Evolutionary conservation across 1,140 invertebrate genomes (phyloP).

Genomic region (Atta colombica): DNA sequence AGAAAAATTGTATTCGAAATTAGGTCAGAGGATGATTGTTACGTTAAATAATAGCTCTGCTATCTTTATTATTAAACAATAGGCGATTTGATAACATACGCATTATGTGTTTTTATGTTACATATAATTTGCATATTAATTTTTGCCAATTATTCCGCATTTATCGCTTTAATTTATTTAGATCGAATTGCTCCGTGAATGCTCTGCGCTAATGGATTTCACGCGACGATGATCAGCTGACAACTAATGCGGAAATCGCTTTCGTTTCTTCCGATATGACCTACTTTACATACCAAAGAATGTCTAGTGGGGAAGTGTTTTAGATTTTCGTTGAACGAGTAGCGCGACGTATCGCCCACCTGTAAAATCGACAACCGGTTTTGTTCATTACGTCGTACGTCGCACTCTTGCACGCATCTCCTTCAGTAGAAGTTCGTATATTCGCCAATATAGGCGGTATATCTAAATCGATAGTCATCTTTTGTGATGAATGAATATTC

Average conservation of each 20-base stretch:
- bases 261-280: slow-evolving; percentile 40
- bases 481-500: slow-evolving; percentile 17
- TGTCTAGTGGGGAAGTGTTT: slow-evolving; percentile 26
- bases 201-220: slow-evolving; percentile 7
- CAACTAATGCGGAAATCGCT: slow-evolving; percentile 52
- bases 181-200: neutral
- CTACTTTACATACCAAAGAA: slow-evolving; percentile 19
- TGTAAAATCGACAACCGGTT: slow-evolving; percentile 68
- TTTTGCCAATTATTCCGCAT: neutral
- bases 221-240: slow-evolving; percentile 35
- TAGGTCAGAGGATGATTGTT: slow-evolving; percentile 5
- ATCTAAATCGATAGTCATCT: slow-evolving; percentile 34
- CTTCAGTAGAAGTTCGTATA: slow-evolving; percentile 30
- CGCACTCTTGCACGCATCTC: slow-evolving; percentile 29
- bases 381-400: slow-evolving; percentile 52
- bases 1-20: slow-evolving; percentile 9
- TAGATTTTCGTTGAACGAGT: slow-evolving; percentile 49
- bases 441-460: slow-evolving; percentile 29
- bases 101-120: neutral
- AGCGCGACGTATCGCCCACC: slow-evolving; percentile 22
- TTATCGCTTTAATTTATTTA: neutral
- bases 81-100: neutral
- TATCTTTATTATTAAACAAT: neutral
- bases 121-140: neutral
- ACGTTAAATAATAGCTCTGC: neutral